phyloP scores from a whole-genome alignment of 2,888 invertebrate species.

The Callinectes sapidus region DNA sequence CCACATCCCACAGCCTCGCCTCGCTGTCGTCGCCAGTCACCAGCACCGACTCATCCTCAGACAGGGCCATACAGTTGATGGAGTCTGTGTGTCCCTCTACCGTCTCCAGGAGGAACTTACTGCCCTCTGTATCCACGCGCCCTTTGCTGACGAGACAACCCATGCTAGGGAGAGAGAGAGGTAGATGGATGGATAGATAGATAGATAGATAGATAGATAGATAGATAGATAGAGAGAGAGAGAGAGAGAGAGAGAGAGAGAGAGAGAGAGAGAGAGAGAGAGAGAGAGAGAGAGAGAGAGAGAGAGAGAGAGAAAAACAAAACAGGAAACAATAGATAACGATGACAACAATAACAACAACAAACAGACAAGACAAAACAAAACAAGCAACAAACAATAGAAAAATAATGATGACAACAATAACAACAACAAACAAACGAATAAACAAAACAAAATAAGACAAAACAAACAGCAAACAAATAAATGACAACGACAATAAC shows the following conservation, averaged over 20 bases:
- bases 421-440: too few species aligned
- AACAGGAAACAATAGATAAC: too few species aligned
- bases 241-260: background rate
- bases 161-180: conserved; percentile 35
- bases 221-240: too few species aligned
- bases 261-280: background rate
- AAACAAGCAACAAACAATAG: too few species aligned
- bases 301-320: too few species aligned
- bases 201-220: background rate
- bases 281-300: background rate
- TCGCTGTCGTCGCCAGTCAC: conserved; percentile 78
- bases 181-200: too few species aligned
- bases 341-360: too few species aligned
- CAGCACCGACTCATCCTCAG: conserved; percentile 78
- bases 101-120: conserved; percentile 52
- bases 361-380: too few species aligned
- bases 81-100: conserved; percentile 76
- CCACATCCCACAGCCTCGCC: conserved; percentile 77
- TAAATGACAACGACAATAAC: too few species aligned
- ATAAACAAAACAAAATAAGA: too few species aligned
- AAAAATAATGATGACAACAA: conserved; percentile 35
- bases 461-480: too few species aligned
- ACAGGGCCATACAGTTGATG: conserved; percentile 78
- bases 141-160: conserved; percentile 59
- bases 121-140: background rate